Base-by-base conservation (phyloP, 2,888 invertebrate genomes). In the Ferdinandea cuprea region DNA sequence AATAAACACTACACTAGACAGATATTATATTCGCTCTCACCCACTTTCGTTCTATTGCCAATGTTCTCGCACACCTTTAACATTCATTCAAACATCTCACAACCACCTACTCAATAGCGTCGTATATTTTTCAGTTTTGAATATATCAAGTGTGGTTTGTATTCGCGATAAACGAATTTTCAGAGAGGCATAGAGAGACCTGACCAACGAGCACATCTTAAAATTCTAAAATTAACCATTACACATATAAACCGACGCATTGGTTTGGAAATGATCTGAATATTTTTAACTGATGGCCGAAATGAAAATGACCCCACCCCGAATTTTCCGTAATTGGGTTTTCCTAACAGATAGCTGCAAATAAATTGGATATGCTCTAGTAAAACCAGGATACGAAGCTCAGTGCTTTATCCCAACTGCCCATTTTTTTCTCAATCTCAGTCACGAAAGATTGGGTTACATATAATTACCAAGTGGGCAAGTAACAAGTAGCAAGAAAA, bases 1-100 rank as follows among this genome's bases (percentile, higher is more conserved):
- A 44, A 44, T 44, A 44, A 44, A 52, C 50, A 71, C 50, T 9
- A 50, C n/a, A 25, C 25, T 50, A 25, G 50, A 50, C 50, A 15
- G 13, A 44, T 59, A 28, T 59, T 59, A 25, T 61, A 66, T 65
- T 66, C 46, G 59, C 37, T 65, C 54, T 80, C 74, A 68, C 79
- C 79, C 66, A 80, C 54, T 80, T 74, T 80, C 48, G 19, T 54
- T 79, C 54, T 59, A 79, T 72, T 78, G 77, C 77, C 61, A 71
- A 13, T 28, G 46, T 21, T 65, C 42, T 66, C 46, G 66, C 46
- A 46, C 65, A 65, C 58, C 78, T 72, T 72, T 52, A 58, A 35
- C 44, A 37, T 32, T 58, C 50, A 44, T 32, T 52, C 74, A 56
- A 77, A 17, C 19, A 32, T 56, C 32, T 25, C 65, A 73, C 72